Conservation (phyloP, 2,888 invertebrate genomes). For the Campoplex capitator region DNA sequence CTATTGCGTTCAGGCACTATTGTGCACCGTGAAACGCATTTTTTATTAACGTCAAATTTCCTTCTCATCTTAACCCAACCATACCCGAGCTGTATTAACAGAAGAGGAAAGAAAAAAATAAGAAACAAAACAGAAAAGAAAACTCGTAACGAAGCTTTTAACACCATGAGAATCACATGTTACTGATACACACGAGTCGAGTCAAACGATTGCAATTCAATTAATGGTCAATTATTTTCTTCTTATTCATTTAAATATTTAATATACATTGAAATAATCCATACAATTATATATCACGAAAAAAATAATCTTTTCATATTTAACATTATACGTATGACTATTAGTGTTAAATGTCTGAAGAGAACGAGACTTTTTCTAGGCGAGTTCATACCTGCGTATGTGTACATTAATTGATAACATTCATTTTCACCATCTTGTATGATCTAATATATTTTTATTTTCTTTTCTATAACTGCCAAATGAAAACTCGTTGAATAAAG, state of each 20-base stretch:
- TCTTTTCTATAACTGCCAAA: conserved; percentile 54
- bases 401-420: conserved; percentile 47
- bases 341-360: background rate
- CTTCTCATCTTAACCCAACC: conserved; percentile 9
- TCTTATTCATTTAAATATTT: conserved; percentile 49
- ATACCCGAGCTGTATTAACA: conserved; percentile 26
- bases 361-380: conserved; percentile 54
- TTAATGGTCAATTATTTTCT: conserved; percentile 68
- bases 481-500: conserved; percentile 35
- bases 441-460: conserved; percentile 44
- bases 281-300: conserved; percentile 9
- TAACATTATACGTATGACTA: background rate
- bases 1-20: conserved; percentile 12
- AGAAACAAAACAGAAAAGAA: background rate
- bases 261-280: conserved; percentile 37
- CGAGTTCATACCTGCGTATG: conserved; percentile 40
- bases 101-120: background rate
- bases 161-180: conserved; percentile 13
- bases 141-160: conserved; percentile 16
- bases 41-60: conserved; percentile 32
- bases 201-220: conserved; percentile 53
- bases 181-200: conserved; percentile 11
- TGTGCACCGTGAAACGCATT: conserved; percentile 30
- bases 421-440: conserved; percentile 42
- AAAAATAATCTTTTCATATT: background rate